These are phyloP conservation scores for Scomber scombrus DNA, from an alignment of 2,113 vertebrate genomes.

Conservation along the genomic window DNA sequence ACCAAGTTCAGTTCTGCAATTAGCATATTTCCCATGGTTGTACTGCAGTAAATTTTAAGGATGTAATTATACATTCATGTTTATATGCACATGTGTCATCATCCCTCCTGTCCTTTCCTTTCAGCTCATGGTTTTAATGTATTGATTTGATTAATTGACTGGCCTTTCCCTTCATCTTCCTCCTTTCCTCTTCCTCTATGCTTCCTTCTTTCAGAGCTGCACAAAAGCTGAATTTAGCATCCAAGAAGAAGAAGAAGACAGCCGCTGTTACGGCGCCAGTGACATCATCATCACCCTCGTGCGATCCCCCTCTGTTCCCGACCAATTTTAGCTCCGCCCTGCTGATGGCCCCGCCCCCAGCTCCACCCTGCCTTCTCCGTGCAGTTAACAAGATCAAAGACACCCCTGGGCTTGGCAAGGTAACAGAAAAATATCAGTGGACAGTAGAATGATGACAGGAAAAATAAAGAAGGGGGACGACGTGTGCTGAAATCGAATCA, in stretches of 20 bases:
- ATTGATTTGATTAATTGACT: slow-evolving; percentile 1
- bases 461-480: no score
- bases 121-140: background rate
- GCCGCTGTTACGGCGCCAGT: slow-evolving; percentile 64
- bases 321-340: slow-evolving; percentile 95
- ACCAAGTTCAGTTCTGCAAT: slow-evolving; percentile 45
- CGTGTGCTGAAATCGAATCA: no score
- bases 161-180: background rate
- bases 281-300: slow-evolving; percentile 83
- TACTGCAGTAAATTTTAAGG: slow-evolving; percentile 31
- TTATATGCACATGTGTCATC: slow-evolving; percentile 1
- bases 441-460: no score
- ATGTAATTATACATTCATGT: slow-evolving; percentile 40
- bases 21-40: slow-evolving; percentile 52
- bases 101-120: background rate
- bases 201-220: slow-evolving; percentile 88
- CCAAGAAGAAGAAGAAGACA: slow-evolving; percentile 95
- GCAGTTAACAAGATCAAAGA: slow-evolving; percentile 98
- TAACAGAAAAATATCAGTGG: slow-evolving; percentile 68
- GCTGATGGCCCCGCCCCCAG: slow-evolving; percentile 91
- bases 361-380: slow-evolving; percentile 95
- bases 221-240: slow-evolving; percentile 96
- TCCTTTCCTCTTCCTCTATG: slow-evolving; percentile 2
- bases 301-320: slow-evolving; percentile 91
- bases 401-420: slow-evolving; percentile 96